Conservation (phyloP, 2,113 vertebrate species). For the Silurus glanis region DNA sequence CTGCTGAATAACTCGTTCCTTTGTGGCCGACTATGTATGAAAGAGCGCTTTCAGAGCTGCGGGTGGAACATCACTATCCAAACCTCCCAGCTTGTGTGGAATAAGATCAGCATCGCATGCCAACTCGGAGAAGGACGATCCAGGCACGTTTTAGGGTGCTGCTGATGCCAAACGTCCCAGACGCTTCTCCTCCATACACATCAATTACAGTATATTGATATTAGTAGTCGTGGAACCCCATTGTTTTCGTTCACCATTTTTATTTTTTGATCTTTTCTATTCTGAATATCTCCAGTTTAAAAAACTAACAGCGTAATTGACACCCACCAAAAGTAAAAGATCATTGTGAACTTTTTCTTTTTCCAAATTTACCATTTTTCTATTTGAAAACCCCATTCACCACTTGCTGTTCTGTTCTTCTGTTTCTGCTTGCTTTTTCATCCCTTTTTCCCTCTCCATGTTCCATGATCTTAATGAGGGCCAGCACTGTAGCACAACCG, state of each 20-base stretch:
- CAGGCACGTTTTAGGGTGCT: background rate
- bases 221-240: too few species aligned
- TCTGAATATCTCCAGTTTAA: background rate
- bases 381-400: background rate
- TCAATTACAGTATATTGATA: background rate
- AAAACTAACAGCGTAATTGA: background rate
- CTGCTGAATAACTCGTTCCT: background rate
- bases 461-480: conserved; percentile 30
- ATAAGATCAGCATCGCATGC: background rate
- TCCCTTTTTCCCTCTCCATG: background rate
- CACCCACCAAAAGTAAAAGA: background rate
- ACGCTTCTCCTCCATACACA: background rate
- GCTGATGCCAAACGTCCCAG: background rate
- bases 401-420: background rate
- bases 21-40: background rate
- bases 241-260: background rate
- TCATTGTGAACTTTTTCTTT: background rate
- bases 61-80: background rate
- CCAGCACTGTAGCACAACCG: conserved; percentile 25
- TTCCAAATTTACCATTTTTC: background rate
- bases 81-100: background rate
- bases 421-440: background rate
- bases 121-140: background rate
- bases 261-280: background rate
- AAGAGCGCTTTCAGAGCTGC: background rate